A percentile compares a stretch with the other conserved stretches of the same genome.
Conservation (phyloP, 2,797 vertebrate species). For the Melanotaenia trifasciata region DNA sequence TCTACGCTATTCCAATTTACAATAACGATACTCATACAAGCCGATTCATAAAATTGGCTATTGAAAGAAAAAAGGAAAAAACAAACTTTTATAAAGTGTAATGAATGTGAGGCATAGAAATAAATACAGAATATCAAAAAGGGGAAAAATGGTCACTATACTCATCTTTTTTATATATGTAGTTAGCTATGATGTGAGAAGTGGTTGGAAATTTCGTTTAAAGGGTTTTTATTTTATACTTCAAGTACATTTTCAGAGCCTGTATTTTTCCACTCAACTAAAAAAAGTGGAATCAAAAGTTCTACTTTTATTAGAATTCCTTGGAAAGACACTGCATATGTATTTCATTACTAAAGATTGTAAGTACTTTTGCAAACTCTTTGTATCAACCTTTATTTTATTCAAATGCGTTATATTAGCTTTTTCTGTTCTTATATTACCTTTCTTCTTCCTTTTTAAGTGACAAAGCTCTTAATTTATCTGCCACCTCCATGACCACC, state of each 20-base stretch:
- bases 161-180: neutral
- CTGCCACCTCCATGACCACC: conserved; percentile 54
- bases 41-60: neutral
- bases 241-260: neutral
- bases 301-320: neutral
- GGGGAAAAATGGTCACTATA: neutral
- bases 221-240: neutral
- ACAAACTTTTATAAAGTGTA: neutral
- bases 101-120: neutral
- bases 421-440: neutral
- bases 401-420: no score
- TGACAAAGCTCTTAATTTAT: neutral
- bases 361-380: neutral
- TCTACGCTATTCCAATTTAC: no score
- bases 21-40: neutral
- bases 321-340: no score
- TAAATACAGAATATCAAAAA: no score
- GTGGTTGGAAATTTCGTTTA: neutral
- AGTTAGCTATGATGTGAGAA: neutral
- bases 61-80: neutral
- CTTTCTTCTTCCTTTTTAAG: neutral
- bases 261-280: neutral
- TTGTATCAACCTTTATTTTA: neutral
- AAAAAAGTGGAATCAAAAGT: neutral
- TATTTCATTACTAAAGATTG: no score